phyloP scores from a whole-genome alignment of 1,140 invertebrate species.

The Calephelis virginiensis region DNA sequence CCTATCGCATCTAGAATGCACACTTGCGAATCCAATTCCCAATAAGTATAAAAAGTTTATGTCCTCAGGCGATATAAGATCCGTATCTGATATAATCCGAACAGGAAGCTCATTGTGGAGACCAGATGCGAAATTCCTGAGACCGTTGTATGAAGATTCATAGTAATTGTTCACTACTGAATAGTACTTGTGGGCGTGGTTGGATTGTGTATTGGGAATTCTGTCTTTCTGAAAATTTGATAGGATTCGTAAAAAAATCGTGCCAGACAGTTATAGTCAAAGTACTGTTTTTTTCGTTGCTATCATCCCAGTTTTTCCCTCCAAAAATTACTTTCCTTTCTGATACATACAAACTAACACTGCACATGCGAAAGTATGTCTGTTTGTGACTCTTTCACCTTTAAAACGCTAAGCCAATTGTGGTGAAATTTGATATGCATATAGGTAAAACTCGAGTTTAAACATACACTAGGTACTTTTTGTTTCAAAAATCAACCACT shows the following conservation, averaged over 20 bases:
- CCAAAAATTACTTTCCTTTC: too few species aligned
- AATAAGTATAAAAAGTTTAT: conserved; percentile 35
- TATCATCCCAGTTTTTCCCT: too few species aligned
- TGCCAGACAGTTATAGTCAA: conserved; percentile 30
- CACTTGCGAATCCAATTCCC: conserved; percentile 40
- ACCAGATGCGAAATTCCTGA: conserved; percentile 75
- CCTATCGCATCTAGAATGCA: background rate
- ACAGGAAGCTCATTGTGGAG: conserved; percentile 72
- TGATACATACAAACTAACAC: too few species aligned
- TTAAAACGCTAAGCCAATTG: too few species aligned
- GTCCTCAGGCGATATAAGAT: conserved; percentile 61
- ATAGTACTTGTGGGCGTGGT: conserved; percentile 65
- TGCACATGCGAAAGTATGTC: too few species aligned
- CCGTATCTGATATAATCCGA: conserved; percentile 70
- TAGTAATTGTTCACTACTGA: conserved; percentile 39
- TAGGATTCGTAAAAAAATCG: conserved; percentile 25
- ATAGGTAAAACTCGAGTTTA: too few species aligned
- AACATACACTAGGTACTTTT: too few species aligned
- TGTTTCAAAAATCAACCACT: too few species aligned
- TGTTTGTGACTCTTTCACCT: too few species aligned
- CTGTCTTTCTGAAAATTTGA: conserved; percentile 33
- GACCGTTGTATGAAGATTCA: conserved; percentile 39
- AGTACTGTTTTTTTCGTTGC: too few species aligned
- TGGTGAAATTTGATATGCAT: too few species aligned
- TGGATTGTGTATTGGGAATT: conserved; percentile 54